These are phyloP conservation scores for Polylopha cassiicola DNA, from an alignment of 2,888 invertebrate genomes.

Conservation along the genomic window DNA sequence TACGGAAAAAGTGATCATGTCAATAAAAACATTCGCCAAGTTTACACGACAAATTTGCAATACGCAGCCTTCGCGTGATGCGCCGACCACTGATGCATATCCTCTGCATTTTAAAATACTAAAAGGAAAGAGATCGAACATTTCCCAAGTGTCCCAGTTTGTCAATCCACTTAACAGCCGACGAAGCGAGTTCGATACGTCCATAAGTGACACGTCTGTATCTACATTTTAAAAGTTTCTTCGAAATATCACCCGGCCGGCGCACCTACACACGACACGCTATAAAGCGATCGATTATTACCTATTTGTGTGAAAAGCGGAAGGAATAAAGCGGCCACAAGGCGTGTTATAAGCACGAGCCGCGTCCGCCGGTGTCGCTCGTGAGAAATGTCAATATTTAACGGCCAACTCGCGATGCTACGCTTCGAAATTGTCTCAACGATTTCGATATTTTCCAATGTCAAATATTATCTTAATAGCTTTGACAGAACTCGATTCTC, in stretches of 20 bases:
- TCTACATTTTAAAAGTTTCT: conserved; percentile 57
- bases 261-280: conserved; percentile 60
- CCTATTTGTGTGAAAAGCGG: conserved; percentile 76
- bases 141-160: conserved; percentile 43
- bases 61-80: conserved; percentile 31
- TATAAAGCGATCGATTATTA: conserved; percentile 77
- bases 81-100: conserved; percentile 26
- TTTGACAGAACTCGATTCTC: conserved; percentile 32
- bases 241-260: conserved; percentile 61
- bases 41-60: conserved; percentile 51
- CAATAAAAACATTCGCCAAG: conserved; percentile 53
- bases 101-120: conserved; percentile 31
- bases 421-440: conserved; percentile 74
- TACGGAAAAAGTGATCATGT: conserved; percentile 56
- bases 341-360: conserved; percentile 54
- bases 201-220: conserved; percentile 44
- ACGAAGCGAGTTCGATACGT: conserved; percentile 44
- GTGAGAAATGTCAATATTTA: conserved; percentile 76
- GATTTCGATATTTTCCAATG: conserved; percentile 70
- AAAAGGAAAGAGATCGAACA: conserved; percentile 31
- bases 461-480: conserved; percentile 58
- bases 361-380: conserved; percentile 57
- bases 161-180: conserved; percentile 56
- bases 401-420: conserved; percentile 49
- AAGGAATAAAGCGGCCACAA: conserved; percentile 53